These are phyloP conservation scores for Druon quercuslanigerum DNA, from an alignment of 1,140 invertebrate genomes.

Conservation along the genomic window DNA sequence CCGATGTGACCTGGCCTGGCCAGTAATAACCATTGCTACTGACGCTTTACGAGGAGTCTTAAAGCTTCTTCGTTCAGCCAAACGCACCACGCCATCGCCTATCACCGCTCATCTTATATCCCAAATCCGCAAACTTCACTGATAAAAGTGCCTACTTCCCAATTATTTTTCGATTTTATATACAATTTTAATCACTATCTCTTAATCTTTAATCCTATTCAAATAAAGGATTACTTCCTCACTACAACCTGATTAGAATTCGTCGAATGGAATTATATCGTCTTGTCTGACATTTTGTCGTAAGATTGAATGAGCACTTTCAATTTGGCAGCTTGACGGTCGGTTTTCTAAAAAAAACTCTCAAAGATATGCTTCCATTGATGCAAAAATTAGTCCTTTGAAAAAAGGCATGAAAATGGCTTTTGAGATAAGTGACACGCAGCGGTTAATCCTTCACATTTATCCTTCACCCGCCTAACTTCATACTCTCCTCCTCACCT, in stretches of 20 bases:
- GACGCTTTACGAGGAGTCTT: slow-evolving; percentile 61
- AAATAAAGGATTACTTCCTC: too few species aligned
- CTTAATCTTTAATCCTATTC: too few species aligned
- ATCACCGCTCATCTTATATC: slow-evolving; percentile 16
- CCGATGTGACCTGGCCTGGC: slow-evolving; percentile 46
- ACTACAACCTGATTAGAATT: too few species aligned
- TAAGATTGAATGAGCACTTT: slow-evolving; percentile 2
- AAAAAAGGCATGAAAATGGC: slow-evolving; percentile 8
- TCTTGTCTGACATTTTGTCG: too few species aligned
- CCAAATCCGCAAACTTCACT: not conserved
- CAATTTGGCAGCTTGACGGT: slow-evolving; percentile 4
- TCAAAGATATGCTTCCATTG: slow-evolving; percentile 2
- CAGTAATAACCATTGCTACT: slow-evolving; percentile 66
- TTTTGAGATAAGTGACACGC: slow-evolving; percentile 11
- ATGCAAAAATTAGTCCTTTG: slow-evolving; percentile 15
- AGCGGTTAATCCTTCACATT: slow-evolving; percentile 10
- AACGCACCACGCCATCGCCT: slow-evolving; percentile 24
- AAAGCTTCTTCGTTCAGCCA: slow-evolving; percentile 52
- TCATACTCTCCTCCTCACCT: slow-evolving; percentile 4
- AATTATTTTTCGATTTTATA: not conserved
- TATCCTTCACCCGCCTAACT: slow-evolving; percentile 15
- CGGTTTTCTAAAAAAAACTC: slow-evolving; percentile 2
- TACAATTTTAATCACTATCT: too few species aligned
- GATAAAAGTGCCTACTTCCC: not conserved
- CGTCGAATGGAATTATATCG: too few species aligned